Evolutionary conservation across 2,888 invertebrate genomes (phyloP).

Genomic region (Incurvaria masculella): DNA sequence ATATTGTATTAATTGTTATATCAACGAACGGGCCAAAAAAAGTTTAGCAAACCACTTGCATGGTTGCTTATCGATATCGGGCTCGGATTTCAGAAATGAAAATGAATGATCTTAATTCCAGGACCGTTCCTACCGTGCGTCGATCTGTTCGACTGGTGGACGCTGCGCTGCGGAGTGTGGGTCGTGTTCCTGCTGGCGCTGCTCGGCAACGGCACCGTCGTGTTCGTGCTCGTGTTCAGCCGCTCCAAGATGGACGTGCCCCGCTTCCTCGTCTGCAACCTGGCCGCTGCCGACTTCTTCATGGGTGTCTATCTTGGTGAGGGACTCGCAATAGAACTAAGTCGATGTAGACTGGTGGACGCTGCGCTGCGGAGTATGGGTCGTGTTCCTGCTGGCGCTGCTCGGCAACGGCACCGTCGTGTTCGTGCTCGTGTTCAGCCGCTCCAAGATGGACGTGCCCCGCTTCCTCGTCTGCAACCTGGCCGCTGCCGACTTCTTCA

Average conservation of each 20-base stretch:
- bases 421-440: constrained; percentile 86
- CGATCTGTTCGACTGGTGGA: constrained; percentile 98
- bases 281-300: constrained; percentile 95
- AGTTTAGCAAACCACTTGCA: too few relatives aligned
- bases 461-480: constrained; percentile 95
- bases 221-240: constrained; percentile 88
- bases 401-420: constrained; percentile 96
- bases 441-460: constrained; percentile 95
- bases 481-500: constrained; percentile 95
- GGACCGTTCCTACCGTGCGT: constrained; percentile 94
- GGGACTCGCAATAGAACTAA: constrained; percentile 5
- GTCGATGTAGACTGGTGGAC: constrained; percentile 99
- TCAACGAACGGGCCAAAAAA: too few relatives aligned
- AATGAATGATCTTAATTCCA: too few relatives aligned
- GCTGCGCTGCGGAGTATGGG: constrained; percentile 94
- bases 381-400: constrained; percentile 92
- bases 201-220: constrained; percentile 94
- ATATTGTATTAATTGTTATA: too few relatives aligned
- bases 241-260: constrained; percentile 96
- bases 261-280: constrained; percentile 92
- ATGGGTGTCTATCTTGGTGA: constrained; percentile 92
- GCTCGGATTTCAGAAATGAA: too few relatives aligned
- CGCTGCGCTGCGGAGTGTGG: constrained; percentile 95
- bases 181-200: constrained; percentile 93
- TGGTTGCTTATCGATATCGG: too few relatives aligned